Evolutionary conservation across 1,140 invertebrate species (phyloP).

Genomic region (Bombyx mandarina): DNA sequence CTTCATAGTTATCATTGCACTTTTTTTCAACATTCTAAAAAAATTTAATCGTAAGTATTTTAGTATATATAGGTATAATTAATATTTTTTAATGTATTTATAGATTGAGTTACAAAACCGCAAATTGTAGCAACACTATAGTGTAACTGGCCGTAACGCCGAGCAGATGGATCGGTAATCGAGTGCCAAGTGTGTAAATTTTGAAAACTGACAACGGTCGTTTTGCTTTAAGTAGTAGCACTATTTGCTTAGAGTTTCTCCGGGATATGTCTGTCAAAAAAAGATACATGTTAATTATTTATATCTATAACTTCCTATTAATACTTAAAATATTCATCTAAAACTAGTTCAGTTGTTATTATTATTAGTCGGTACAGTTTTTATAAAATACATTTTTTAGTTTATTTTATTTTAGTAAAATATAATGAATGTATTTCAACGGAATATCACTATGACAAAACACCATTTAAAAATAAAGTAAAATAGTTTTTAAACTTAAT

Average conservation of each 20-base stretch:
- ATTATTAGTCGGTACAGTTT: no score
- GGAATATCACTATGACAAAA: no score
- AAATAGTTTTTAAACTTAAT: background rate
- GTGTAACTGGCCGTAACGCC: slow-evolving; percentile 9
- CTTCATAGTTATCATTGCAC: background rate
- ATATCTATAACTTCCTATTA: no score
- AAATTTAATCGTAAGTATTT: background rate
- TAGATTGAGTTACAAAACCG: slow-evolving; percentile 12
- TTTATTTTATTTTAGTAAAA: no score
- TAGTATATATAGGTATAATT: background rate
- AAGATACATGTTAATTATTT: background rate
- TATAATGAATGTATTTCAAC: no score
- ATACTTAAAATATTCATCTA: no score
- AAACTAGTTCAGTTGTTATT: no score
- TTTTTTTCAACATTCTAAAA: background rate
- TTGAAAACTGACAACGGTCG: background rate
- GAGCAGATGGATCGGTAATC: background rate
- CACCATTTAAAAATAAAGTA: no score
- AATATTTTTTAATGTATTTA: background rate
- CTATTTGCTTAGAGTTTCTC: slow-evolving; percentile 20
- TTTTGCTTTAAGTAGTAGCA: slow-evolving; percentile 10
- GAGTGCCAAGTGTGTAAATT: slow-evolving; percentile 1
- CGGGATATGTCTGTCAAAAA: slow-evolving; percentile 20
- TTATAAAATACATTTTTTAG: no score
- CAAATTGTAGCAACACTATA: slow-evolving; percentile 16